These are phyloP conservation scores for Nephrocerus scutellatus DNA, from an alignment of 2,888 invertebrate genomes.

Conservation along the genomic window DNA sequence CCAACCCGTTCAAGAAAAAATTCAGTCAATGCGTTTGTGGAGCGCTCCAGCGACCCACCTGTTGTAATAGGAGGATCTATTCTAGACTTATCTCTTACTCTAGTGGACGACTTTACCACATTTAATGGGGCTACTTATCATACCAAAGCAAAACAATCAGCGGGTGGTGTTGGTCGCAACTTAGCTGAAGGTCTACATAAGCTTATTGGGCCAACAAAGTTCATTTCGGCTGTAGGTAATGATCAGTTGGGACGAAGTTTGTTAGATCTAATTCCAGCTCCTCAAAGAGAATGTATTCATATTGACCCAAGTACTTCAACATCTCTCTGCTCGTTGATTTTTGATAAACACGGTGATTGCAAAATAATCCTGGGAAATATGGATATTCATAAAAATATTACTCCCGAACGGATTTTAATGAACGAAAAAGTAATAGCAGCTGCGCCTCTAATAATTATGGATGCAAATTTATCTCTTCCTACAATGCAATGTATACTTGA, in stretches of 20 bases:
- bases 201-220: constrained; percentile 57
- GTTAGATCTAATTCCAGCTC: constrained; percentile 38
- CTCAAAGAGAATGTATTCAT: constrained; percentile 33
- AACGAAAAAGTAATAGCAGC: constrained; percentile 54
- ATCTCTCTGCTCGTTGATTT: constrained; percentile 68
- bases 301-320: constrained; percentile 48
- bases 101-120: constrained; percentile 57
- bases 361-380: constrained; percentile 77
- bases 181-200: constrained; percentile 78
- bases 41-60: constrained; percentile 18
- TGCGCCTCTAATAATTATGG: constrained; percentile 72
- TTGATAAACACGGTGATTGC: constrained; percentile 71
- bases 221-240: constrained; percentile 71
- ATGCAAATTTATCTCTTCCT: constrained; percentile 69
- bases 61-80: constrained; percentile 74
- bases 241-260: constrained; percentile 54
- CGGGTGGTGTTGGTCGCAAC: constrained; percentile 91
- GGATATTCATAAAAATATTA: constrained; percentile 66
- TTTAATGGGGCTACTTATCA: constrained; percentile 72
- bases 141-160: constrained; percentile 57
- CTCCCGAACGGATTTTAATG: constrained; percentile 57
- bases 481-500: constrained; percentile 60
- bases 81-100: constrained; percentile 62
- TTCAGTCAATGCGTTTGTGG: background rate
- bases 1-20: constrained; percentile 1